Conservation (phyloP, 2,888 invertebrate genomes). For the Macrosoma leucophasiata region DNA sequence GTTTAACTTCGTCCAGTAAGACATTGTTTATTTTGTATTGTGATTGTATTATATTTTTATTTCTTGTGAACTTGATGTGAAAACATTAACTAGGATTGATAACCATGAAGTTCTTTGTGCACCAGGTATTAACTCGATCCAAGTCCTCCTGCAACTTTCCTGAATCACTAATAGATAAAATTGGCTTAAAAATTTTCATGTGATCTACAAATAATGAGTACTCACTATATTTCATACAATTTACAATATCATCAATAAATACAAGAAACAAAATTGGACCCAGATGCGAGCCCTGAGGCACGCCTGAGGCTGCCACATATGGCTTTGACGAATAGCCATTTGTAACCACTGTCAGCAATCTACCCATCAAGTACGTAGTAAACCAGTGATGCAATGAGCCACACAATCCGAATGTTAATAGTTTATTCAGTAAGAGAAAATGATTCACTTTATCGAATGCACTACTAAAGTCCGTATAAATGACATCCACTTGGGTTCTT, state of each 20-base stretch:
- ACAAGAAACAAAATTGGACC: conserved; percentile 7
- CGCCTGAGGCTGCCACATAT: conserved; percentile 1
- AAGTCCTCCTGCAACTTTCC: background rate
- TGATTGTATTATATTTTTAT: background rate
- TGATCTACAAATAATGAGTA: conserved; percentile 3
- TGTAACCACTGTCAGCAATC: background rate
- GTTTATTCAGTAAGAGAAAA: background rate
- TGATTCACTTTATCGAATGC: conserved; percentile 12
- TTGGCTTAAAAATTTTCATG: background rate
- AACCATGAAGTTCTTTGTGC: background rate
- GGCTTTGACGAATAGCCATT: background rate
- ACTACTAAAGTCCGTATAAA: conserved; percentile 15
- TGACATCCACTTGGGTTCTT: conserved; percentile 6
- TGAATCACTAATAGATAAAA: background rate
- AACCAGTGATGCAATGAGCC: background rate
- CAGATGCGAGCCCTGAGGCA: conserved; percentile 9
- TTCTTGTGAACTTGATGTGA: conserved; percentile 1
- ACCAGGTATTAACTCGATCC: background rate
- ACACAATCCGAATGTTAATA: background rate
- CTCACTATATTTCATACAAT: background rate
- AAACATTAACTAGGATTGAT: background rate
- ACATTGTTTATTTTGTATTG: background rate
- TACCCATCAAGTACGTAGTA: background rate
- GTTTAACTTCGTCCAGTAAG: background rate
- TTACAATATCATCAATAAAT: conserved; percentile 4